Conservation (phyloP, 2,113 vertebrate genomes). For the Chiloscyllium plagiosum region DNA sequence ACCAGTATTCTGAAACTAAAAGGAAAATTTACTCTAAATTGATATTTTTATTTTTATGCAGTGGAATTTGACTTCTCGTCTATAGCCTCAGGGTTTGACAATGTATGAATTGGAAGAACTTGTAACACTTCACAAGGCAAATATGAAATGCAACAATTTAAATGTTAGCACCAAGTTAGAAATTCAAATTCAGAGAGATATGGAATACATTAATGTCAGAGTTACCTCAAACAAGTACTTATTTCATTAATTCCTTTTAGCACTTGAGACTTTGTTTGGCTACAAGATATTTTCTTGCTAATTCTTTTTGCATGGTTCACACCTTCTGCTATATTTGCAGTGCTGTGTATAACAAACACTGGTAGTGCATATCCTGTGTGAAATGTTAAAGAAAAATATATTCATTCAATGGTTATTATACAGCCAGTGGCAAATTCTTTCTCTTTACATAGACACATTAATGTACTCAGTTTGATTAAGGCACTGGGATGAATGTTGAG, state of each 20-base stretch:
- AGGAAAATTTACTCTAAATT: neutral
- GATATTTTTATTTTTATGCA: neutral
- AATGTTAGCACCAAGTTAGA: neutral
- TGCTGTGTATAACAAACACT: neutral
- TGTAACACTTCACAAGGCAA: neutral
- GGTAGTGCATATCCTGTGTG: neutral
- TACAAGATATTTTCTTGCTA: neutral
- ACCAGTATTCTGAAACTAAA: neutral
- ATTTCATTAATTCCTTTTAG: neutral
- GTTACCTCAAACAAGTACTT: neutral
- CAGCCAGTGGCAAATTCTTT: neutral
- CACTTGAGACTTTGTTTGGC: neutral
- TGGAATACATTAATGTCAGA: constrained; percentile 1
- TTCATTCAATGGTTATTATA: neutral
- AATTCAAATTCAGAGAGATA: neutral
- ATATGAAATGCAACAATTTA: neutral
- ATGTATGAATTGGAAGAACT: neutral
- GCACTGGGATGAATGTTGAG: neutral
- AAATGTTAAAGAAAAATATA: neutral
- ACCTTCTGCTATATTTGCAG: neutral
- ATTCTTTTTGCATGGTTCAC: neutral
- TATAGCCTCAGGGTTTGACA: neutral
- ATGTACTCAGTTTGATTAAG: neutral
- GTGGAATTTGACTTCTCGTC: neutral
- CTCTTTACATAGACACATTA: neutral